phyloP scores from a whole-genome alignment of 2,888 invertebrate species.

The Calameuta idolon region DNA sequence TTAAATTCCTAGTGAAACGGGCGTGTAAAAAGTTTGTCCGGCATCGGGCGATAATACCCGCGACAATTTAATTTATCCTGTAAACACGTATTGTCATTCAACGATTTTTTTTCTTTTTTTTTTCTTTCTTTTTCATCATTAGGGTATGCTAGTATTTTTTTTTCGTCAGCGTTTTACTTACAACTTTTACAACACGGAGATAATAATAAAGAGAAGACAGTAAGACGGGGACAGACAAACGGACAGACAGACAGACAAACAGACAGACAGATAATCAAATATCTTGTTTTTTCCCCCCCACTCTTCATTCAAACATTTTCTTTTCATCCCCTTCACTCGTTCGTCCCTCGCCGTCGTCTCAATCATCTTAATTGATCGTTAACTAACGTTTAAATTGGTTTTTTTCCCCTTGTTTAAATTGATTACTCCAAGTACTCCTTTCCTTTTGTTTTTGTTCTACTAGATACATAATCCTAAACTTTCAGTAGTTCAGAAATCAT shows the following conservation, averaged over 20 bases:
- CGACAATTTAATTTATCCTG: constrained; percentile 14
- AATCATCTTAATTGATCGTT: background rate
- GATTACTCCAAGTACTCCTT: constrained; percentile 29
- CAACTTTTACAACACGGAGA: constrained; percentile 63
- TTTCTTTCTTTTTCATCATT: constrained; percentile 14
- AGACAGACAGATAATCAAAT: constrained; percentile 37
- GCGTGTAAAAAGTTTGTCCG: constrained; percentile 3
- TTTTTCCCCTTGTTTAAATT: constrained; percentile 23
- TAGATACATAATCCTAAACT: constrained; percentile 37
- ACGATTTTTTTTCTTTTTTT: constrained; percentile 48
- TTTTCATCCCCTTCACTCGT: constrained; percentile 8
- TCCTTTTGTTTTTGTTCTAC: constrained; percentile 27
- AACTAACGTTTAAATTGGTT: constrained; percentile 2
- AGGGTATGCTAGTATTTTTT: constrained; percentile 8
- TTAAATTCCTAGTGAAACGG: constrained; percentile 2
- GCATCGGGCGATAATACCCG: constrained; percentile 10
- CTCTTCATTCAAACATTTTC: background rate
- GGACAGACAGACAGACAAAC: constrained; percentile 49
- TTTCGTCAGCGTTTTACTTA: constrained; percentile 39
- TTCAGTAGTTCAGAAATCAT: constrained; percentile 44
- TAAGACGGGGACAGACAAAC: constrained; percentile 55
- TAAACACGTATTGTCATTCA: constrained; percentile 62
- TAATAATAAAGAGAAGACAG: constrained; percentile 55
- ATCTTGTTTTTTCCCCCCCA: background rate
- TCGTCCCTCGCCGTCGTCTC: background rate